Percentiles rank a stretch among this genome's conserved stretches.
Evolutionary conservation across 1,140 invertebrate species (phyloP).

Genomic region (Drosophila busckii): DNA sequence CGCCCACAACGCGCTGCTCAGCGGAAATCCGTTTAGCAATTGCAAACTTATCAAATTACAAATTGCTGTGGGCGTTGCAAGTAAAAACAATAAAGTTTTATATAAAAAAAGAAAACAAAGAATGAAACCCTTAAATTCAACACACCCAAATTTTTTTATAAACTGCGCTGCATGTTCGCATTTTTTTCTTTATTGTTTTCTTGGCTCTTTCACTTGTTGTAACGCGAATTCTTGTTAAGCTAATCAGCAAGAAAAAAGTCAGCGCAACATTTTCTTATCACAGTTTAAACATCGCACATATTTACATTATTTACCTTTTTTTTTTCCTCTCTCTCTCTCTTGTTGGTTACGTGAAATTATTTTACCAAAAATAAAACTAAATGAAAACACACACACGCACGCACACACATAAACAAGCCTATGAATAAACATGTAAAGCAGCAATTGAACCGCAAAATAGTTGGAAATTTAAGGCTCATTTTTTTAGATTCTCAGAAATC

Average conservation of each 20-base stretch:
- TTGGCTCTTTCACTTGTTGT: constrained; percentile 31
- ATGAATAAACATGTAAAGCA: constrained; percentile 68
- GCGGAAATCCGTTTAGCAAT: constrained; percentile 72
- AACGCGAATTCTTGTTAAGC: constrained; percentile 76
- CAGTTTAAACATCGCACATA: constrained; percentile 63
- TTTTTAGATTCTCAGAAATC: constrained; percentile 72
- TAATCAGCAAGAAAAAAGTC: constrained; percentile 59
- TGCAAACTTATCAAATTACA: constrained; percentile 34
- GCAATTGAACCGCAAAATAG: constrained; percentile 54
- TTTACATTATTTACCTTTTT: constrained; percentile 64
- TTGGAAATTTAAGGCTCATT: constrained; percentile 49
- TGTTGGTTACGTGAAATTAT: constrained; percentile 58
- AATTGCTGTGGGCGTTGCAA: no score
- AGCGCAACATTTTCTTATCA: constrained; percentile 50
- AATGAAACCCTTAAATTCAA: constrained; percentile 25
- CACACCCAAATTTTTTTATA: constrained; percentile 7
- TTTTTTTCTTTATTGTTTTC: no score
- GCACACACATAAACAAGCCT: constrained; percentile 14
- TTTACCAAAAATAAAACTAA: constrained; percentile 55
- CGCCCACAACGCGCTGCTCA: constrained; percentile 61
- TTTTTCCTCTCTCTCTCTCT: constrained; percentile 38
- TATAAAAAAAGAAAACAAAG: constrained; percentile 34
- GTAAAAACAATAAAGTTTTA: no score
- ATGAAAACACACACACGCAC: constrained; percentile 12
- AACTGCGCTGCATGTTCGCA: no score